Base-by-base conservation (phyloP, 1,140 invertebrate genomes). In the Macrobrachium nipponense region DNA sequence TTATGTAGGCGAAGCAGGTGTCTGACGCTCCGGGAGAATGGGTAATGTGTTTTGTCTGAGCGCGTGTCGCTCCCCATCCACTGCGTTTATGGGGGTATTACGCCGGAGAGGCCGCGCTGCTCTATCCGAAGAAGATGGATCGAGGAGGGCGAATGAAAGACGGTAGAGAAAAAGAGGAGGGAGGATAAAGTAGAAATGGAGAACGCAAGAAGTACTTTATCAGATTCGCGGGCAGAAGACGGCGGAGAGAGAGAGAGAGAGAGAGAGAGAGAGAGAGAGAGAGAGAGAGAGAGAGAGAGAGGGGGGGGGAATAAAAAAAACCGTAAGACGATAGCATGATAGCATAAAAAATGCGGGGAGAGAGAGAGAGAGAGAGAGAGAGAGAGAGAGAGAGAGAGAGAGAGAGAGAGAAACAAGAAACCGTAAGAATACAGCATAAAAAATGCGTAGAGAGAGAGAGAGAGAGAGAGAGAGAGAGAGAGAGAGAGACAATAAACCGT, bases 31-130 rank as follows among this genome's bases (percentile, higher is more conserved):
- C 36, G n/a, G 44, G 27, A 68, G 64, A 80, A 80, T 80, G 79
- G 79, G 62, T 68, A 62, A 66, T 80, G 79, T 80, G 79, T 80
- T 80, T 80, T 80, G 64, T 80, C 64, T 60, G 80, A 18, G 23
- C 62, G 80, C 66, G 80, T 72, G 80, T 72, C 66, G 64, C 51
- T 20, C 66, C 17, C 66, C 80, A 72, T 72, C 60, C 66, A 72
- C 66, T 59, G 27, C 80, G 20, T 70, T 59, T 68, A 81, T 68
- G 51, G 51, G 51, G 51, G 12, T 51, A 51, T 51, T 51, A 51
- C 51, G 51, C 51, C 51, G 51, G 51, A 12, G 51, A 51, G 51
- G 51, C 51, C 51, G 4, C 51, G 51, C 8, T 51, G 27, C n/a
- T n/a, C 44, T 51, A 51, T 51, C 51, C 51, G 51, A 51, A 51